Percentiles rank a stretch among this genome's conserved stretches.
Conservation (phyloP, 2,113 vertebrate genomes). For the Neogobius melanostomus region DNA sequence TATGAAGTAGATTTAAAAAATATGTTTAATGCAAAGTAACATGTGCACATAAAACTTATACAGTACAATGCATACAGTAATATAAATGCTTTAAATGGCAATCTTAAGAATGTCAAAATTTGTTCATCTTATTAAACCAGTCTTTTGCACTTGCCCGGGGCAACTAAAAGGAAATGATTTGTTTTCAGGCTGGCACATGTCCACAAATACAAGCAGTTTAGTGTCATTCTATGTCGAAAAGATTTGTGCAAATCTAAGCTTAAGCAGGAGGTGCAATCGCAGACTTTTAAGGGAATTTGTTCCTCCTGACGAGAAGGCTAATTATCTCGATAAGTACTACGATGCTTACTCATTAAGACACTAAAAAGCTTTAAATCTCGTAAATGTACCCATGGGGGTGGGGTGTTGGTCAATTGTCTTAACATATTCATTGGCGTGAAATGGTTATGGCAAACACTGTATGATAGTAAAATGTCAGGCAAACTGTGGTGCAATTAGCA, state of each 20-base stretch:
- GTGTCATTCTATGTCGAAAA: slow-evolving; percentile 42
- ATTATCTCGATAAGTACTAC: slow-evolving; percentile 28
- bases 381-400: slow-evolving; percentile 42
- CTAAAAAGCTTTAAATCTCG: slow-evolving; percentile 30
- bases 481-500: slow-evolving; percentile 41
- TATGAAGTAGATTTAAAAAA: slow-evolving; percentile 61
- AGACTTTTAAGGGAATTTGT: slow-evolving; percentile 36
- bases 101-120: slow-evolving; percentile 67
- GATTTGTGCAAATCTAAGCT: slow-evolving; percentile 61
- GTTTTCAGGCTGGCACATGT: slow-evolving; percentile 56
- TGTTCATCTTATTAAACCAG: slow-evolving; percentile 57
- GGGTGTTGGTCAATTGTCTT: slow-evolving; percentile 47
- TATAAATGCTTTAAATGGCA: slow-evolving; percentile 73
- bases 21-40: slow-evolving; percentile 69
- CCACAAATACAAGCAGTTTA: slow-evolving; percentile 36
- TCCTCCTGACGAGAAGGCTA: slow-evolving; percentile 18
- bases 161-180: not conserved
- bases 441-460: slow-evolving; percentile 27
- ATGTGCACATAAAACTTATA: slow-evolving; percentile 76
- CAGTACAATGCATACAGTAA: slow-evolving; percentile 74
- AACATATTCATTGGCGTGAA: slow-evolving; percentile 44
- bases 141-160: slow-evolving; percentile 40
- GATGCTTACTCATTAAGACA: slow-evolving; percentile 46
- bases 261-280: slow-evolving; percentile 44
- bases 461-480: slow-evolving; percentile 39